A percentile compares a stretch with the other conserved stretches of the same genome.
Evolutionary conservation across 2,113 vertebrate genomes (phyloP).

Genomic region (Callipepla californica): DNA sequence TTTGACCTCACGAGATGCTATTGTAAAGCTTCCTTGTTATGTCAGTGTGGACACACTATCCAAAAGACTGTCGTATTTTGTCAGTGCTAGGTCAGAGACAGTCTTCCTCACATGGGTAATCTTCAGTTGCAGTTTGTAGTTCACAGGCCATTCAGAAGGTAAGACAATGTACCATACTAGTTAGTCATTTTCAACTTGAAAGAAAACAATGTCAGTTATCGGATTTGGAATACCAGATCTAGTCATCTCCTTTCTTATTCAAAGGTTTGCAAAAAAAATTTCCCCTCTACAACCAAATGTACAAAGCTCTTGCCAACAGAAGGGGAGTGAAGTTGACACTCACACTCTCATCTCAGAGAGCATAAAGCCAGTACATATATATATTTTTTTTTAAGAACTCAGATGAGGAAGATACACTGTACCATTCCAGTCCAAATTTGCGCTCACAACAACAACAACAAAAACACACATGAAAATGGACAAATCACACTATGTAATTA

Average conservation of each 20-base stretch:
- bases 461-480: not conserved
- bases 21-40: not conserved
- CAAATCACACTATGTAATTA: not conserved
- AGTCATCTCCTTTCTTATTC: not conserved
- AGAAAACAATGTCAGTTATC: not conserved
- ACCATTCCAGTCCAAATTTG: not conserved
- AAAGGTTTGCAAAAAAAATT: not conserved
- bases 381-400: not conserved
- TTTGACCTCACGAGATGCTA: not conserved
- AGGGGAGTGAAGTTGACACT: not conserved
- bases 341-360: too few relatives aligned
- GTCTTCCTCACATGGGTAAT: not conserved
- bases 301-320: slow-evolving; percentile 43
- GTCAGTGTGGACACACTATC: not conserved
- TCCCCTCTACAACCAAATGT: not conserved
- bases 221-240: not conserved
- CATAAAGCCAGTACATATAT: too few relatives aligned
- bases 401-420: not conserved
- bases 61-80: not conserved
- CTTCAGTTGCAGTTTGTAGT: not conserved
- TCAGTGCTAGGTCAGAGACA: not conserved
- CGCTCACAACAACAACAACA: not conserved
- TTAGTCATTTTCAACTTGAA: not conserved
- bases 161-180: not conserved
- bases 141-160: not conserved